These are phyloP conservation scores for Euglossa dilemma DNA, from an alignment of 1,140 invertebrate species.

Conservation along the genomic window DNA sequence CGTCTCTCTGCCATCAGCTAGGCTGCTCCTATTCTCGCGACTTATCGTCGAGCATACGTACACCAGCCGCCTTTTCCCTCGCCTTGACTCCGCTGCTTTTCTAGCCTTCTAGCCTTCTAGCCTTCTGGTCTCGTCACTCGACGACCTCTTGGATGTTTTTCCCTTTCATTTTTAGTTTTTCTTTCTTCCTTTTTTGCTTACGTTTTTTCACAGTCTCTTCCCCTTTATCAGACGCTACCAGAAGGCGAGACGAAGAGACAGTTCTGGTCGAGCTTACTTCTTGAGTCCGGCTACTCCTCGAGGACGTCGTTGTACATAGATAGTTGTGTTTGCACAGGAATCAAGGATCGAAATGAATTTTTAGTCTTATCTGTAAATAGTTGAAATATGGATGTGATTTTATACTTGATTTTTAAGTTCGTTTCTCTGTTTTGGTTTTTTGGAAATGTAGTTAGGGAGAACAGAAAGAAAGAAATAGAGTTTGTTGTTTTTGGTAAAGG, in stretches of 20 bases:
- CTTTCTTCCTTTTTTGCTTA: too few relatives aligned
- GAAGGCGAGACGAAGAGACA: not conserved
- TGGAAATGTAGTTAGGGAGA: too few relatives aligned
- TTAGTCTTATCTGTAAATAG: too few relatives aligned
- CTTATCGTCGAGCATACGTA: constrained; percentile 28
- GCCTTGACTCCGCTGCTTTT: not conserved
- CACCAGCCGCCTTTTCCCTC: not conserved
- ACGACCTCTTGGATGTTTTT: not conserved
- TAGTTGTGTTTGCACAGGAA: too few relatives aligned
- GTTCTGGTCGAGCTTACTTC: not conserved
- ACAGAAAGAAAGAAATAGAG: too few relatives aligned
- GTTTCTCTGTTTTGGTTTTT: too few relatives aligned
- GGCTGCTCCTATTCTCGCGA: constrained; percentile 49
- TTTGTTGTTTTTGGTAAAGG: not conserved
- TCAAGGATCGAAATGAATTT: too few relatives aligned
- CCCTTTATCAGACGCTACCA: constrained; percentile 18
- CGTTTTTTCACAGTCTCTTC: not conserved
- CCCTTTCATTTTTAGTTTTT: not conserved
- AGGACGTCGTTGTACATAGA: not conserved
- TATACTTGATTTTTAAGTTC: too few relatives aligned
- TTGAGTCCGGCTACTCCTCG: not conserved
- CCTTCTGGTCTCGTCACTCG: not conserved
- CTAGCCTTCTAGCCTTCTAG: not conserved
- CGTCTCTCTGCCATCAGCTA: constrained; percentile 23
- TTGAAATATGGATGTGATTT: too few relatives aligned